Evolutionary conservation across 1,140 invertebrate genomes (phyloP), one percentile per base, ranked within the genome.

Genomic region (Aleiodes sp.): DNA sequence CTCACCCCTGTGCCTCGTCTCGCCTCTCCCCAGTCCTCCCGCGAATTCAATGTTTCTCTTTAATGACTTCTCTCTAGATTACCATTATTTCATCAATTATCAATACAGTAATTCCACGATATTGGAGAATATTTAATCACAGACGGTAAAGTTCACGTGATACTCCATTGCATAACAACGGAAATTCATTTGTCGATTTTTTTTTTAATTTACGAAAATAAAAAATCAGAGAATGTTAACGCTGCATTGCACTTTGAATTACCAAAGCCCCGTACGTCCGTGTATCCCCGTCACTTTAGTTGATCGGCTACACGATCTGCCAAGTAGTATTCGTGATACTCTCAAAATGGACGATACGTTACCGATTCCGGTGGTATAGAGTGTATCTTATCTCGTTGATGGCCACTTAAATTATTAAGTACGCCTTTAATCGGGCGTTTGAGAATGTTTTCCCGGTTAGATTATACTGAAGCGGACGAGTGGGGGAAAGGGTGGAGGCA

Each of bases 361-460:
- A 66, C 64, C 64, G 64, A 66, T 66, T 66, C 64, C 46, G 46
- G 64, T 66, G 64, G 64, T 66, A 52, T 52, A 52, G 29, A 31
- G 26, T 57, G 46, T 66, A 66, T 66, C 64, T 66, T 66, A 66
- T 66, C 64, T 66, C 46, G 31, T 57, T 66, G 64, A 66, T 66
- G 64, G 64, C 64, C 64, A 66, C 64, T 66, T 66, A 66, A 66
- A 66, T 66, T 66, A 66, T 66, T 66, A 66, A 66, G 64, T 66
- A 66, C 64, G 46, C 64, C 35, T 66, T 66, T 66, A 66, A 66
- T 66, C 64, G 64, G 28, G 46, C 46, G 64, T 66, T 31, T 56
- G 63, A 26, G 64, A 66, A 66, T 66, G 64, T 66, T 66, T 66
- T 66, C 46, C 64, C 39, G 64, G 39, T 66, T 66, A 46, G 64